Conservation (phyloP, 1,140 invertebrate genomes). For the Apolygus lucorum region DNA sequence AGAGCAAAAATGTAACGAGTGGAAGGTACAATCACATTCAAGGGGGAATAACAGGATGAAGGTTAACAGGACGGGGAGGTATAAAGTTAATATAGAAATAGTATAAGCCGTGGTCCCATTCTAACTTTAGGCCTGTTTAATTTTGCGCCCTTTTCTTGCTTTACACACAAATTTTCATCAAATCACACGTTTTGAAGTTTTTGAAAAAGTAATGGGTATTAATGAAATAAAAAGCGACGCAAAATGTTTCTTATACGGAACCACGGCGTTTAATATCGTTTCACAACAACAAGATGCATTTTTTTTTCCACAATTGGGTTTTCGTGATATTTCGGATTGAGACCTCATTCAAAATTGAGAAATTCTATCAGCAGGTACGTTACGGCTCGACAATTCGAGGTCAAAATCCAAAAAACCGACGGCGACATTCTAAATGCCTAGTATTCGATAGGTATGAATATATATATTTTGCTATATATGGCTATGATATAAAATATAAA, state of each 20-base stretch:
- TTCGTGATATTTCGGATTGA: not conserved
- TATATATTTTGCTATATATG: not conserved
- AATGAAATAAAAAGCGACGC: not conserved
- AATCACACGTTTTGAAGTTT: not conserved
- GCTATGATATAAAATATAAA: not conserved
- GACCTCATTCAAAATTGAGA: not conserved
- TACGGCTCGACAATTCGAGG: not conserved
- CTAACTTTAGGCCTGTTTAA: not conserved
- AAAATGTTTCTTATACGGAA: not conserved
- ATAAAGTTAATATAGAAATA: not conserved
- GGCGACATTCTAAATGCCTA: not conserved
- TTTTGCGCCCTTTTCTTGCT: not conserved
- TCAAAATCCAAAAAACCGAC: conserved; percentile 2
- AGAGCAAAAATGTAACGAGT: not conserved
- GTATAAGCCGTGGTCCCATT: not conserved
- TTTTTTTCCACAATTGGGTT: not conserved
- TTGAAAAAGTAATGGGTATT: not conserved
- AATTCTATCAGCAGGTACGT: conserved; percentile 4
- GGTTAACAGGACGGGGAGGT: not conserved
- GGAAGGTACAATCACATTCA: not conserved
- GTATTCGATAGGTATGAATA: not conserved
- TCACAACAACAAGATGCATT: not conserved
- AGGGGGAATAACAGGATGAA: not conserved
- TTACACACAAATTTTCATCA: not conserved
- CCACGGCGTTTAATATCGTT: not conserved